Evolutionary conservation across 2,888 invertebrate genomes (phyloP).

Genomic region (Chironomus tentans): DNA sequence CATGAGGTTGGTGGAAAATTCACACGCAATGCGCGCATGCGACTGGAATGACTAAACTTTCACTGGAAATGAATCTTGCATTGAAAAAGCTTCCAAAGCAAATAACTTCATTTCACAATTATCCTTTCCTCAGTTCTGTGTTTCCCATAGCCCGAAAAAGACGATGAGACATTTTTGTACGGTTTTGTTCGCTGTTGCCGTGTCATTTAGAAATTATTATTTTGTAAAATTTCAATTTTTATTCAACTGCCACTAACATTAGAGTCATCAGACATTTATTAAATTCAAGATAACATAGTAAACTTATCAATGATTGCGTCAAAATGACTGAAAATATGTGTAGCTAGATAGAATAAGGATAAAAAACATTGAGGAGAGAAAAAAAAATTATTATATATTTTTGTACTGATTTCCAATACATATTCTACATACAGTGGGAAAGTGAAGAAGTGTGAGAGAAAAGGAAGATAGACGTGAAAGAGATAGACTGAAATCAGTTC

Average conservation of each 20-base stretch:
- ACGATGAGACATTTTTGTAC: not conserved
- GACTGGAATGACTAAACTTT: not conserved
- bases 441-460: not conserved
- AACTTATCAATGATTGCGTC: too few species aligned
- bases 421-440: not conserved
- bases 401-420: not conserved
- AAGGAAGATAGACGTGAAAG: not conserved
- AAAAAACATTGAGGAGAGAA: too few species aligned
- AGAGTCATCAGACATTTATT: not conserved
- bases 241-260: too few species aligned
- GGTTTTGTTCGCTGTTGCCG: not conserved
- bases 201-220: not conserved
- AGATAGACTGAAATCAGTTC: not conserved
- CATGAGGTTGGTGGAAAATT: not conserved
- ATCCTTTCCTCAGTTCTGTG: conserved; percentile 7
- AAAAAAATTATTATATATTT: not conserved
- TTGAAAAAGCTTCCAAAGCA: not conserved
- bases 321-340: too few species aligned
- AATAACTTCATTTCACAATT: not conserved
- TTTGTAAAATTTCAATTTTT: not conserved
- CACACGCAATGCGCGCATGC: not conserved
- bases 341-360: too few species aligned
- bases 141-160: conserved; percentile 12
- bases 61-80: not conserved
- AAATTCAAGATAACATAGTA: not conserved